A percentile compares a stretch with the other conserved stretches of the same genome.
phyloP scores from a whole-genome alignment of 2,797 vertebrate species.

The Propithecus perrieri region DNA sequence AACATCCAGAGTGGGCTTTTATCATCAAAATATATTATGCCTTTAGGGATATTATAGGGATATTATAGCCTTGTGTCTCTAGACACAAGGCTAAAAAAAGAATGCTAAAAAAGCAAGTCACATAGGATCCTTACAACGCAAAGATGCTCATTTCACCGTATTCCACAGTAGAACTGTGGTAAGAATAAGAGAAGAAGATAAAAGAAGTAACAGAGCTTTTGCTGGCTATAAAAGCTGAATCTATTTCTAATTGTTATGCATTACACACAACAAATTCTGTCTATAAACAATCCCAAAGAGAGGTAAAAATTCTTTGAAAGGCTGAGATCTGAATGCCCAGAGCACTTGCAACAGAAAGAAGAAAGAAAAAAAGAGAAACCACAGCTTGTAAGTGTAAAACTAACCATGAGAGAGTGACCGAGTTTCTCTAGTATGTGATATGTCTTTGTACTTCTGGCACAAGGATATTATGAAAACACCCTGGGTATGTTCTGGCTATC shows the following conservation, averaged over 20 bases:
- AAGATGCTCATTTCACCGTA: not conserved
- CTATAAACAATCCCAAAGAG: not conserved
- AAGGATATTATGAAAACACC: not conserved
- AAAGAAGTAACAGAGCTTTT: not conserved
- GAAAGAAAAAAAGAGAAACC: not conserved
- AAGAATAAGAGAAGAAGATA: not conserved
- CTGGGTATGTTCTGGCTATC: not conserved
- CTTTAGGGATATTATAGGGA: not conserved
- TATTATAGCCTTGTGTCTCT: no score
- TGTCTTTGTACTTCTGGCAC: not conserved
- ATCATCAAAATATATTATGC: not conserved
- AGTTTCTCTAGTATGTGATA: not conserved
- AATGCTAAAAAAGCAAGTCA: not conserved
- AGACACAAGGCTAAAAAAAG: not conserved
- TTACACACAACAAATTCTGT: not conserved
- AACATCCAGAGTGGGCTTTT: not conserved
- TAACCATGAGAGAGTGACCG: not conserved
- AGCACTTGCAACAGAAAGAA: not conserved
- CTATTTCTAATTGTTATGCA: not conserved
- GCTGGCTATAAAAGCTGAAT: not conserved
- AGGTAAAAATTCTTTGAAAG: not conserved
- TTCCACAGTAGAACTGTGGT: not conserved
- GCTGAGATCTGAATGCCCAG: not conserved
- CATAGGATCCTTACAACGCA: not conserved
- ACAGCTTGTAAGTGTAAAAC: not conserved